These are phyloP conservation scores for Xestoiulus laeticollis DNA, from an alignment of 2,888 invertebrate genomes.

Conservation along the genomic window DNA sequence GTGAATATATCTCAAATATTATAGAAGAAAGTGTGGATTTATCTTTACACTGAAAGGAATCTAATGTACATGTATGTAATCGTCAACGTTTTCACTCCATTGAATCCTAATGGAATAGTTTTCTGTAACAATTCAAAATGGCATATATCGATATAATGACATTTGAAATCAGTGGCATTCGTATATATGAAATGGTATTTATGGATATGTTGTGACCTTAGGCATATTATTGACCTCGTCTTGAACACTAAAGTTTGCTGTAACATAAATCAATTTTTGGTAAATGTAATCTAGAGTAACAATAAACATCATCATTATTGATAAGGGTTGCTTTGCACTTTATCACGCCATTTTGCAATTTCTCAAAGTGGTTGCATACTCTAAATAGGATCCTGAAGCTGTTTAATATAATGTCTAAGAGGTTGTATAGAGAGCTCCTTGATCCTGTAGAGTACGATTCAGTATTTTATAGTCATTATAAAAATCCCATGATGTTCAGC, in stretches of 20 bases:
- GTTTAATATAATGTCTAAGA: neutral
- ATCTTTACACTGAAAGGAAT: too few relatives aligned
- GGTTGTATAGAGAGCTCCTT: neutral
- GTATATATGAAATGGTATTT: too few relatives aligned
- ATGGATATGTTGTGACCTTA: neutral
- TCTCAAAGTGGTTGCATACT: neutral
- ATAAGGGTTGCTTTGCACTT: neutral
- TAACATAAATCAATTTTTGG: neutral
- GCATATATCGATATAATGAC: too few relatives aligned
- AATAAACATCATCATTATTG: neutral
- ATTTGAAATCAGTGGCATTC: too few relatives aligned
- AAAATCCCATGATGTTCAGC: neutral
- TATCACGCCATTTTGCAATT: slow-evolving; percentile 1
- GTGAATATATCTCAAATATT: too few relatives aligned
- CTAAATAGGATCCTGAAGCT: neutral
- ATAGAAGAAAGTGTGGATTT: too few relatives aligned
- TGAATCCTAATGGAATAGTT: too few relatives aligned
- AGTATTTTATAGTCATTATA: neutral
- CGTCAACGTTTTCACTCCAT: too few relatives aligned
- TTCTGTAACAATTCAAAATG: too few relatives aligned
- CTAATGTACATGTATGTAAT: too few relatives aligned
- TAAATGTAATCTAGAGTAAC: neutral
- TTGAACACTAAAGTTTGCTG: neutral
- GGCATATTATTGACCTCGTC: neutral
- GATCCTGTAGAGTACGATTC: neutral